Evolutionary conservation across 1,140 invertebrate species (phyloP), one percentile per base, ranked within the genome.

Genomic region (Drosophila trapezifrons): DNA sequence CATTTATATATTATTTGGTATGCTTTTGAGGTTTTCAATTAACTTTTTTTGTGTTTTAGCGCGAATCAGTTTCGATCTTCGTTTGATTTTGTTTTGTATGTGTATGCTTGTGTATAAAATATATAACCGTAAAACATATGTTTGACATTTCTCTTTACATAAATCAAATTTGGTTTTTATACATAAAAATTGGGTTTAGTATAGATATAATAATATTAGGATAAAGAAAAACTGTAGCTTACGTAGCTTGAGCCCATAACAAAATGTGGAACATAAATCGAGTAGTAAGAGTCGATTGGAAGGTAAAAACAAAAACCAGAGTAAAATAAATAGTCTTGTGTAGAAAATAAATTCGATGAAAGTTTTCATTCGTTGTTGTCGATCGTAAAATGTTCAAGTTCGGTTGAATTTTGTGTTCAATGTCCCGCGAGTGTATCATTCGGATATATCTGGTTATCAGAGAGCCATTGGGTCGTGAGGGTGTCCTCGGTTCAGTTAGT

Each of bases 221-320:
- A 37, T 69, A 57, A 63, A 80, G 38, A 69, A 29, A 78, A 80
- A 86, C 66, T 77, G 72, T 84, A 84, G 76, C 76, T 89, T 89
- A 89, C 83, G 84, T 89, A 89, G 84, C 72, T 78, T 83, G 79
- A 87, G 84, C 84, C 84, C 84, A 84, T 64, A 89, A 89, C 43
- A 80, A 58, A 83, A 76, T 27, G 75, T 58, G 38, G 35, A 76
- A 85, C 20, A 49, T 58, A 60, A 59, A 70, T 22, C 60, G 35
- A 80, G 49, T 45, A 55, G 20, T 15, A 51, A 35, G 27, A 76
- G 32, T 42, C 32, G 22, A 51, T 57, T 43, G 35, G 20, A 22
- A 54, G 66, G n/a, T 54, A 22, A 37, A 40, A 78, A 59, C 27
- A 46, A 54, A 66, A 57, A 69, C 73, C 40, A 43, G 18, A 18